Conservation (phyloP, 2,888 invertebrate species). For the Tiliacea aurago region DNA sequence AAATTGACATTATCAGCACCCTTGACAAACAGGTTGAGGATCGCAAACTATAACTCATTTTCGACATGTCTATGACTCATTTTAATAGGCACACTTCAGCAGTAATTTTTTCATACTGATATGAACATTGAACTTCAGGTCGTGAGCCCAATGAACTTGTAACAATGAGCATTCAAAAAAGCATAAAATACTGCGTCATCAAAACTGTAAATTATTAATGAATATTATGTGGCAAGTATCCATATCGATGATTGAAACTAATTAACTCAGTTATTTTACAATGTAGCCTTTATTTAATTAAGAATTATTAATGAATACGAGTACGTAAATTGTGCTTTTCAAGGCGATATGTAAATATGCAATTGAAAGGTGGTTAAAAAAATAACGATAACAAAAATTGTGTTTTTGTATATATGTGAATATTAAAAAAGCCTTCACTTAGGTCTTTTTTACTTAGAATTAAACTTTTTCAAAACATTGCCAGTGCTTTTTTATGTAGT, state of each 20-base stretch:
- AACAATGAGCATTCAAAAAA: constrained; percentile 10
- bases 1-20: too few relatives aligned
- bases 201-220: constrained; percentile 30
- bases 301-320: constrained; percentile 25
- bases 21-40: neutral
- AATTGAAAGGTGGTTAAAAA: neutral
- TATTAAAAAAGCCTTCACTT: neutral
- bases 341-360: neutral
- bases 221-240: constrained; percentile 30
- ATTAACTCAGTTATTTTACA: constrained; percentile 35
- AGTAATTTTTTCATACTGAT: neutral
- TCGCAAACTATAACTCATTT: neutral
- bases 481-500: neutral
- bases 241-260: constrained; percentile 19
- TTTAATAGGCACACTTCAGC: neutral
- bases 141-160: neutral
- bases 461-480: neutral
- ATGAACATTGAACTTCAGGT: neutral
- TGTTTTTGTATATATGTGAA: neutral
- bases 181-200: neutral
- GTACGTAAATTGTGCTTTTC: constrained; percentile 2
- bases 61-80: too few relatives aligned
- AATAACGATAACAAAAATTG: neutral
- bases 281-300: constrained; percentile 12
- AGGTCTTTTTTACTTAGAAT: accelerated